Conservation (phyloP, 1,140 invertebrate genomes). For the Halesus radiatus region DNA sequence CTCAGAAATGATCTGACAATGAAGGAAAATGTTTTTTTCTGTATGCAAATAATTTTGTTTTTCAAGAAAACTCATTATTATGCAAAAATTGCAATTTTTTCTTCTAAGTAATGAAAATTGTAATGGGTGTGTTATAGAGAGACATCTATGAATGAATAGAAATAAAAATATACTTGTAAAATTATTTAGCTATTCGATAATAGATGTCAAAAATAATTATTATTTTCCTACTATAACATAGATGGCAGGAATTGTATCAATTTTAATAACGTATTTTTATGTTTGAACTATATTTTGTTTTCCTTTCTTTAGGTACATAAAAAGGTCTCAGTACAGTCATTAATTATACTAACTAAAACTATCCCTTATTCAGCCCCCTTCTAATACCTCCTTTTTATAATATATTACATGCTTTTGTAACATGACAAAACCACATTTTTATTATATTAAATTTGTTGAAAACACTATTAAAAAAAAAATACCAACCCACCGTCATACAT, state of each 20-base stretch:
- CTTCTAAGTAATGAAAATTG: background rate
- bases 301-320: background rate
- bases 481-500: no score
- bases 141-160: background rate
- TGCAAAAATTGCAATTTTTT: background rate
- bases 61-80: background rate
- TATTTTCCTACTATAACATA: background rate
- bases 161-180: background rate
- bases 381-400: no score
- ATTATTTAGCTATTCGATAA: background rate
- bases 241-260: background rate
- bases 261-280: no score
- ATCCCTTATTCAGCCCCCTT: no score
- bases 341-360: no score
- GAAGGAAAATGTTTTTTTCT: background rate
- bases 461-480: no score
- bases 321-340: no score
- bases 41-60: background rate
- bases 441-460: no score
- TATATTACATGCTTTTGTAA: no score
- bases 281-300: background rate
- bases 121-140: background rate
- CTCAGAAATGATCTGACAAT: background rate
- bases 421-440: no score
- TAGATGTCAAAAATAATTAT: background rate